Evolutionary conservation across 2,797 vertebrate species (phyloP).

Genomic region (Hipposideros larvatus): DNA sequence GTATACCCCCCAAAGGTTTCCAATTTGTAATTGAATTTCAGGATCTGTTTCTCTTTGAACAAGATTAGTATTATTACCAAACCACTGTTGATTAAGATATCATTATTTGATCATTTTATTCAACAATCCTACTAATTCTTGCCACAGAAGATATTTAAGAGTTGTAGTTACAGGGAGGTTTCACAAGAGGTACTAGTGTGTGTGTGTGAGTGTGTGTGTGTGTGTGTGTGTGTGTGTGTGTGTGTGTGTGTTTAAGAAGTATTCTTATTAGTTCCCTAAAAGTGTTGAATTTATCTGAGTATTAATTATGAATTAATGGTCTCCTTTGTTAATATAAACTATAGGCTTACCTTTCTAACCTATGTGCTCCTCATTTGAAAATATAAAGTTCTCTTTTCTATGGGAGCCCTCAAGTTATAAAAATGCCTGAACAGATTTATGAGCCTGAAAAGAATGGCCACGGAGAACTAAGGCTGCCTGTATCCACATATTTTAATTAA

Average conservation of each 20-base stretch:
- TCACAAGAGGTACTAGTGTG: neutral
- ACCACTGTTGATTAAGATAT: neutral
- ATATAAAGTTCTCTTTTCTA: neutral
- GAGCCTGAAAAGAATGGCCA: neutral
- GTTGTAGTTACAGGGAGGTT: neutral
- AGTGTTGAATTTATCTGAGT: neutral
- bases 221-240: neutral
- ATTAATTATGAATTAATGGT: conserved; percentile 17
- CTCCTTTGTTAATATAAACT: neutral
- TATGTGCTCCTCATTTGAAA: neutral
- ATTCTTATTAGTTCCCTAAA: neutral
- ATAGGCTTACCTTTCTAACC: neutral
- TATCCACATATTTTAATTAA: neutral
- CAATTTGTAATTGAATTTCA: neutral
- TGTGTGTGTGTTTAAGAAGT: neutral
- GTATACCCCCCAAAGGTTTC: neutral
- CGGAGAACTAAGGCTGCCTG: neutral
- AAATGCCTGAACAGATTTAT: neutral
- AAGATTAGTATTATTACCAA: neutral
- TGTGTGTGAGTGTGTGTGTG: neutral
- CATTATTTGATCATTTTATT: conserved; percentile 18
- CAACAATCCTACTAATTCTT: neutral
- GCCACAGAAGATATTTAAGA: neutral
- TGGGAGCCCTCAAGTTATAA: neutral
- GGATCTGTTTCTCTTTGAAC: neutral